phyloP scores from a whole-genome alignment of 1,140 invertebrate species.

The Pachyrhynchus sulphureomaculatus region DNA sequence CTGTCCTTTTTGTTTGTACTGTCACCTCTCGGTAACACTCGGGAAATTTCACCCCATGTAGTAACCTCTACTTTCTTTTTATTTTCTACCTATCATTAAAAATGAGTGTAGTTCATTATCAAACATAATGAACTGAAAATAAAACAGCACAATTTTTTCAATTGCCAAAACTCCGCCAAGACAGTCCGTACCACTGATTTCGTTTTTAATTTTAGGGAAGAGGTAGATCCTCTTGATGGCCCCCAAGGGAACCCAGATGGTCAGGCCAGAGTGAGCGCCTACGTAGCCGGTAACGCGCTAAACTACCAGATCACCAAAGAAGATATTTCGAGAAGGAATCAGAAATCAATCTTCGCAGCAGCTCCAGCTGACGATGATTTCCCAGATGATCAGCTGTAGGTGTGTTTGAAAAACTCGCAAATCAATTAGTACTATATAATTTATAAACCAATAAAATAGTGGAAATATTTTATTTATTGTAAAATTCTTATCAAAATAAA shows the following conservation, averaged over 20 bases:
- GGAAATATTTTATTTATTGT: too few species aligned
- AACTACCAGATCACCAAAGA: slow-evolving; percentile 33
- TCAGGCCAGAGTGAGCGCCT: slow-evolving; percentile 46
- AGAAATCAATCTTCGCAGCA: background rate
- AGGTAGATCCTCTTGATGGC: slow-evolving; percentile 50
- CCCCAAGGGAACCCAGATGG: slow-evolving; percentile 51
- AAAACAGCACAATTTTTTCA: background rate
- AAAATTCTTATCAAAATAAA: too few species aligned
- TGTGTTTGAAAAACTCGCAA: too few species aligned
- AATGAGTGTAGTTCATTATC: too few species aligned
- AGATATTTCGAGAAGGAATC: slow-evolving; percentile 15
- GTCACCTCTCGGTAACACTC: too few species aligned
- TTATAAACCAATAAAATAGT: too few species aligned
- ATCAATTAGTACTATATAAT: too few species aligned
- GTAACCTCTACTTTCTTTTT: too few species aligned
- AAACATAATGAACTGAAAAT: slow-evolving; percentile 2
- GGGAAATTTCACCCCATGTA: too few species aligned
- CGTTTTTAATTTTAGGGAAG: slow-evolving; percentile 43
- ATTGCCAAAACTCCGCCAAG: background rate
- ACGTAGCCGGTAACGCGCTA: slow-evolving; percentile 20
- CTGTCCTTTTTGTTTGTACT: too few species aligned
- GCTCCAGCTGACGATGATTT: background rate
- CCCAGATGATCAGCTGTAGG: background rate
- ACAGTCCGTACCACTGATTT: background rate
- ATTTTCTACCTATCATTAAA: too few species aligned